Evolutionary conservation across 2,113 vertebrate species (phyloP).

Genomic region (Brachypteracias leptosomus): DNA sequence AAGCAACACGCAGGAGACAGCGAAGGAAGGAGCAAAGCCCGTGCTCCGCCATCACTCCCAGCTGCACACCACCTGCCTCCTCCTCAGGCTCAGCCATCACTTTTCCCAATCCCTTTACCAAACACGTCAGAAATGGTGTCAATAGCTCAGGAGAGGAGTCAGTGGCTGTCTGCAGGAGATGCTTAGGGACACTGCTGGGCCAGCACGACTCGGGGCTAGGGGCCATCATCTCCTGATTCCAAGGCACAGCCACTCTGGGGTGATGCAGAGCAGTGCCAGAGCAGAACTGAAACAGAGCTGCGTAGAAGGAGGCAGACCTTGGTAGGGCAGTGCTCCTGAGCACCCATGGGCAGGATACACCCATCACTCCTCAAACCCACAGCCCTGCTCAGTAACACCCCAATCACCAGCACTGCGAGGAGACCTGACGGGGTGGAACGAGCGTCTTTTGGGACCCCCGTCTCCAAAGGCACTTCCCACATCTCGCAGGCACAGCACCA

Average conservation of each 20-base stretch:
- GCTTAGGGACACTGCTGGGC: not conserved
- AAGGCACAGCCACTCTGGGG: not conserved
- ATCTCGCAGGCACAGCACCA: not conserved
- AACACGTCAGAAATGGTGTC: not conserved
- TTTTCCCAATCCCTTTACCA: rapidly evolving
- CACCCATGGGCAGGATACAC: not conserved
- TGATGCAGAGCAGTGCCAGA: rapidly evolving
- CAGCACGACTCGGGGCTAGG: not conserved
- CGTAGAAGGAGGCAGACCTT: not conserved
- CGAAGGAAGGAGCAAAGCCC: not conserved
- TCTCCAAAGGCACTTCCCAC: not conserved
- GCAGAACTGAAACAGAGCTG: not conserved
- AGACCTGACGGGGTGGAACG: rapidly evolving
- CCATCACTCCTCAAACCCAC: not conserved
- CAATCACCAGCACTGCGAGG: rapidly evolving
- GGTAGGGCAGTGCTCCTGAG: not conserved
- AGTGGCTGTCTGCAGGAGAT: not conserved
- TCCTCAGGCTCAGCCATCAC: rapidly evolving
- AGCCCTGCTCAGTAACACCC: not conserved
- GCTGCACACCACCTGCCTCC: rapidly evolving
- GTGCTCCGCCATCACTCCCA: not conserved
- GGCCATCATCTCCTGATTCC: not conserved
- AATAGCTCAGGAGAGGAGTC: not conserved
- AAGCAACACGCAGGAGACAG: rapidly evolving
- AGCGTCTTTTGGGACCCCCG: not conserved